A percentile compares a stretch with the other conserved stretches of the same genome.
Conservation (phyloP, 2,797 vertebrate species). For the Pipistrellus pipistrellus region DNA sequence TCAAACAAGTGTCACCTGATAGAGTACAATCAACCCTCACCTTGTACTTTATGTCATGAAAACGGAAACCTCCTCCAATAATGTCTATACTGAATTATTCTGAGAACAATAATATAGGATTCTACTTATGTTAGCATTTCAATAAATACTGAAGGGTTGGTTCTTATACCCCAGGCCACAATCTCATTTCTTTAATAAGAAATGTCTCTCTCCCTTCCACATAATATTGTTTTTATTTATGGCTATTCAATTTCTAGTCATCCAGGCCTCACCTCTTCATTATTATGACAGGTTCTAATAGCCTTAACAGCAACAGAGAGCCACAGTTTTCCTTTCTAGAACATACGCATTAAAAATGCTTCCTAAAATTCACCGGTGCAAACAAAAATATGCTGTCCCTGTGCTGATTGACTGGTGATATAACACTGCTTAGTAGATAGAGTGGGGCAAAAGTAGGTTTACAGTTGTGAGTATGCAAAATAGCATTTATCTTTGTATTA, state of each 20-base stretch:
- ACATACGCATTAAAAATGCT: slow-evolving; percentile 15
- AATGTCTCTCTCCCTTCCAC: slow-evolving; percentile 27
- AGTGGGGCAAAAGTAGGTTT: neutral
- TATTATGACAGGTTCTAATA: neutral
- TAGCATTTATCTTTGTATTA: neutral
- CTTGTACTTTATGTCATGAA: neutral
- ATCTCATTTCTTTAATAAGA: slow-evolving; percentile 52
- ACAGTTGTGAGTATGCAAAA: neutral
- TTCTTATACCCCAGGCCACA: neutral
- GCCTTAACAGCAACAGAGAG: neutral
- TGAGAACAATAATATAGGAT: neutral
- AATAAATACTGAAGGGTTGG: slow-evolving; percentile 32
- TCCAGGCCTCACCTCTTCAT: neutral
- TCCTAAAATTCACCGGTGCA: neutral
- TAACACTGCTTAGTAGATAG: neutral
- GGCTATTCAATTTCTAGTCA: neutral
- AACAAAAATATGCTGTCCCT: neutral
- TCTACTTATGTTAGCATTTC: slow-evolving; percentile 3
- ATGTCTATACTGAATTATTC: neutral
- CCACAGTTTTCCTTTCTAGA: slow-evolving; percentile 1
- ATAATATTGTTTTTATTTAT: slow-evolving; percentile 57
- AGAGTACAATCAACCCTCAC: neutral
- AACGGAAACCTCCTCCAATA: neutral
- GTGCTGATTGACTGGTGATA: neutral
- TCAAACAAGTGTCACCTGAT: neutral